Evolutionary conservation across 2,113 vertebrate species (phyloP).

Genomic region (Indicator maculatus): DNA sequence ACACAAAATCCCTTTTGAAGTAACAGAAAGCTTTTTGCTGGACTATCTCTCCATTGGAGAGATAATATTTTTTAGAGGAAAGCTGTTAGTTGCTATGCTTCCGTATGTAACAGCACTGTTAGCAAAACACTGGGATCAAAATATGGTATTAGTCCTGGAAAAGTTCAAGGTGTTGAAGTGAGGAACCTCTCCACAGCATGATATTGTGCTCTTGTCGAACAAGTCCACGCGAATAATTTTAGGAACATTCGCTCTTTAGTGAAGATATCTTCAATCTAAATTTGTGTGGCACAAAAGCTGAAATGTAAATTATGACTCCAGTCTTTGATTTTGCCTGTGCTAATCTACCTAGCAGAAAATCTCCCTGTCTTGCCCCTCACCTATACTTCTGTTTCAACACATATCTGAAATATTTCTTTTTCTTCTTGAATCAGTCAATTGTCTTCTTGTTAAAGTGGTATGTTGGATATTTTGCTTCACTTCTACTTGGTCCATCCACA

Average conservation of each 20-base stretch:
- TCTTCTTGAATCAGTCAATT: background rate
- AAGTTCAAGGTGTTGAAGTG: background rate
- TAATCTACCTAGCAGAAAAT: background rate
- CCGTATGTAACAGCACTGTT: constrained; percentile 13
- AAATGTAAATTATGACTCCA: background rate
- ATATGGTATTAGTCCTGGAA: background rate
- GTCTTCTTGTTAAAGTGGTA: background rate
- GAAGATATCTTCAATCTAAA: background rate
- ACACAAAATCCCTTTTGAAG: background rate
- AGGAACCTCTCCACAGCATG: rapidly evolving
- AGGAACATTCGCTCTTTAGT: background rate
- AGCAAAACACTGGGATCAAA: background rate
- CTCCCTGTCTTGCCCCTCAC: background rate
- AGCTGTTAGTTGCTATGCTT: background rate
- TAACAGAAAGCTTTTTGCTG: constrained; percentile 47
- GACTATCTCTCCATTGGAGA: background rate
- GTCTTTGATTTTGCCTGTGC: background rate
- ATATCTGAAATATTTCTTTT: background rate
- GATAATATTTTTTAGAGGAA: constrained; percentile 7
- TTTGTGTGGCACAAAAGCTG: background rate
- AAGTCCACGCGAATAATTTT: background rate
- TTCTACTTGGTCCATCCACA: background rate
- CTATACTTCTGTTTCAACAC: background rate
- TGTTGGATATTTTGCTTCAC: background rate
- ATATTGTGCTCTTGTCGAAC: background rate